phyloP scores from a whole-genome alignment of 1,140 invertebrate species.

The Drosophila ficusphila region DNA sequence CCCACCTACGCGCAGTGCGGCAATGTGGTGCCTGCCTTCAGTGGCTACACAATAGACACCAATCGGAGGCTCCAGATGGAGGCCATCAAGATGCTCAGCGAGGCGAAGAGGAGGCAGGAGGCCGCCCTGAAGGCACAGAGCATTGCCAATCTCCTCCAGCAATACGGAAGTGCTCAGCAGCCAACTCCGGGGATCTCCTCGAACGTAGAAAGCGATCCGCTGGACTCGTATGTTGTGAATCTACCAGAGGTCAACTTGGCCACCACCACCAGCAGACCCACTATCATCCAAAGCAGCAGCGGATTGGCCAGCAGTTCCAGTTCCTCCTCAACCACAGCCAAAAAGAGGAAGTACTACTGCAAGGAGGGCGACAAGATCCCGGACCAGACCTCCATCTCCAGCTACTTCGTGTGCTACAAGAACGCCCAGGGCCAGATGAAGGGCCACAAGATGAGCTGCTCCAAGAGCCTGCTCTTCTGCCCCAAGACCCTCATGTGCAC shows the following conservation, averaged over 20 bases:
- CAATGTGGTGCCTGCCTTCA: conserved; percentile 41
- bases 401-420: conserved; percentile 83
- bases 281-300: conserved; percentile 19
- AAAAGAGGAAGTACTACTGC: conserved; percentile 80
- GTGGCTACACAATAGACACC: conserved; percentile 60
- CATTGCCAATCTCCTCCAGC: conserved; percentile 67
- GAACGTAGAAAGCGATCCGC: conserved; percentile 58
- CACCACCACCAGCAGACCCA: conserved; percentile 46
- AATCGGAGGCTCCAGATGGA: conserved; percentile 73
- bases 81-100: conserved; percentile 62
- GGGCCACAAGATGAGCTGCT: conserved; percentile 82
- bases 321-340: conserved; percentile 18
- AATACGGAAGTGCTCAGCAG: conserved; percentile 46
- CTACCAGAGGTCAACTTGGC: conserved; percentile 27
- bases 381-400: conserved; percentile 77
- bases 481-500: conserved; percentile 74
- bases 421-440: conserved; percentile 75
- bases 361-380: conserved; percentile 81
- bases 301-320: conserved; percentile 1
- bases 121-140: conserved; percentile 72
- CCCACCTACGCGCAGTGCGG: conserved; percentile 79
- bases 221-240: conserved; percentile 62
- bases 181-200: not conserved
- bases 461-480: conserved; percentile 77
- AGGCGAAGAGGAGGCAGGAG: conserved; percentile 71